Base-by-base conservation (phyloP, 2,888 invertebrate genomes). In the Chymomyza fuscimana region DNA sequence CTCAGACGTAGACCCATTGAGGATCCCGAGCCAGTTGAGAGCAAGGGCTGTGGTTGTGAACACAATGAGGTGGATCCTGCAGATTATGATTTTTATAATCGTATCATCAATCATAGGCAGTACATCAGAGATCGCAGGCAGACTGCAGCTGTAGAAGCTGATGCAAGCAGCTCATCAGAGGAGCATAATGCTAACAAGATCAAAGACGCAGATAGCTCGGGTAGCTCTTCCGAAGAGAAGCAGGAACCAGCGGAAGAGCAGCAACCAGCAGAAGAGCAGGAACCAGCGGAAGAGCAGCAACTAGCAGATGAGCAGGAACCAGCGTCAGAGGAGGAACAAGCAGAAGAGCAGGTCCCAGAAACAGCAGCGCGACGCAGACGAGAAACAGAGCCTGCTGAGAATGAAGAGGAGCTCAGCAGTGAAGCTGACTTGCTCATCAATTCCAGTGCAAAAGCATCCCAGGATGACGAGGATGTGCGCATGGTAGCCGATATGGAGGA, bases 391-490 rank as follows among this genome's bases (percentile, higher is more conserved):
- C 12, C 10, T 10, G 12, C 2, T 10, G 40, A 46, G 40, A 10
- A 46, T 12, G 1, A 12, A 10, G 40, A 46, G 10, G 40, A 46
- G 10, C 4, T 12, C 10, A 46, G 40, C 12, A 46, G 40, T 12
- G 75, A 68, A 15, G 69, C 64, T n/a, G 75, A 74, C 10, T 29
- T 56, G 32, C 6, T 6, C 32, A 32, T 15, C 65, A 62, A 1
- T 67, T 63, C 15, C 58, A 71, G 46, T 40, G 10, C 25, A 70
- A 70, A 5, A 56, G 22, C 58, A n/a, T 54, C 10, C n/a, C 10
- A 56, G 54, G 60, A 36, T 22, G 60, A 25, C 29, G 16, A 40
- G 9, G 63, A 32, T 54, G 25, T 51, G 9, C 16, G 22, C 25
- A 16, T 32, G 25, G n/a, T 65, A 29, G 36, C 63, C 2, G 69